Evolutionary conservation across 2,888 invertebrate genomes (phyloP).

Genomic region (Pammene aurita): DNA sequence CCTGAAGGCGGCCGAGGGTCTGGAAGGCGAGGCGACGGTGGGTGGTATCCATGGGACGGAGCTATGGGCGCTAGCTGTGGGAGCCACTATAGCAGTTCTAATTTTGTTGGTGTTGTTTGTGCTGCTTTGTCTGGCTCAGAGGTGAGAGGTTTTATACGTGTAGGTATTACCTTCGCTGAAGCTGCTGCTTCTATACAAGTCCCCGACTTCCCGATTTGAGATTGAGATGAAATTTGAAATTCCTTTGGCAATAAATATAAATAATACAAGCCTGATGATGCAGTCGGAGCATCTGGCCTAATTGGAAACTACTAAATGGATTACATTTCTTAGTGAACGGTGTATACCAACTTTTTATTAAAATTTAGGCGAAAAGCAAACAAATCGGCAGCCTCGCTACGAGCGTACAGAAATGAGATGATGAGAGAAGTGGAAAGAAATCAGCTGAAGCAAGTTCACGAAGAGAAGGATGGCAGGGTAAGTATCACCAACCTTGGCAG

Average conservation of each 20-base stretch:
- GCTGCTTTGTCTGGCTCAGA: conserved; percentile 74
- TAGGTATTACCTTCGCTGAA: not conserved
- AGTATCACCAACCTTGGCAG: conserved; percentile 19
- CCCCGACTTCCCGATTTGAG: too few species aligned
- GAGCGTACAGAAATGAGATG: conserved; percentile 72
- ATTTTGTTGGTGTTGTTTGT: conserved; percentile 83
- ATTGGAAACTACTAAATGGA: too few species aligned
- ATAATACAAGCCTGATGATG: too few species aligned
- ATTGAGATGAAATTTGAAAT: too few species aligned
- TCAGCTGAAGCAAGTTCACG: conserved; percentile 74
- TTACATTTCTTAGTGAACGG: not conserved
- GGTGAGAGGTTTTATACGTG: conserved; percentile 51
- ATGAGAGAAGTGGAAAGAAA: conserved; percentile 75
- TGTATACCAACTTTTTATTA: too few species aligned
- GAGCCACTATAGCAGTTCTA: conserved; percentile 84
- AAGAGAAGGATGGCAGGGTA: conserved; percentile 75
- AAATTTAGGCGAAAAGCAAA: conserved; percentile 66
- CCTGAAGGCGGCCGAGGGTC: conserved; percentile 85
- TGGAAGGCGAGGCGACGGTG: conserved; percentile 79
- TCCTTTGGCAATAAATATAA: too few species aligned
- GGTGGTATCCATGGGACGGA: conserved; percentile 68
- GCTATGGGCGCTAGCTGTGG: conserved; percentile 86
- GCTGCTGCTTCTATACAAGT: too few species aligned
- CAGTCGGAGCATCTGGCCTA: too few species aligned
- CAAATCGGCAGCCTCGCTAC: conserved; percentile 72